phyloP scores from a whole-genome alignment of 1,140 invertebrate species.

The Ceratina japonica region DNA sequence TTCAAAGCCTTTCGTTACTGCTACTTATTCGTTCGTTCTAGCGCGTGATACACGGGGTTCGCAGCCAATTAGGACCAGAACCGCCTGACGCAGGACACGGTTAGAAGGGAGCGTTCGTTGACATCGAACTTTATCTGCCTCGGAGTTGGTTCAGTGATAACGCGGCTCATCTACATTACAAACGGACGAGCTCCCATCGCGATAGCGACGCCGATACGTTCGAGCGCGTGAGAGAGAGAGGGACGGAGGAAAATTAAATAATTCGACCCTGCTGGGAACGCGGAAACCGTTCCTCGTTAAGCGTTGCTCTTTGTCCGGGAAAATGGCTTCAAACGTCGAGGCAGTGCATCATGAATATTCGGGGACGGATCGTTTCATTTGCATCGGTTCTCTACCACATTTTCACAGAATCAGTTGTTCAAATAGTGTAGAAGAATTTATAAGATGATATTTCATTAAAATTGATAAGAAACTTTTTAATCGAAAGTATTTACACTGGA shows the following conservation, averaged over 20 bases:
- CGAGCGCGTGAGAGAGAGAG: neutral
- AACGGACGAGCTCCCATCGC: slow-evolving; percentile 29
- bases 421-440: too few species aligned
- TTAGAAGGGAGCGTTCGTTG: slow-evolving; percentile 53
- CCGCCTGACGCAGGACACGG: slow-evolving; percentile 23
- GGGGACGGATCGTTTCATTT: slow-evolving; percentile 18
- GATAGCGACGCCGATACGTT: slow-evolving; percentile 22
- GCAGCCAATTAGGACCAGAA: slow-evolving; percentile 39
- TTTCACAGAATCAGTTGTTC: neutral
- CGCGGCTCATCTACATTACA: slow-evolving; percentile 36
- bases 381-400: slow-evolving; percentile 23
- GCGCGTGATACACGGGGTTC: neutral
- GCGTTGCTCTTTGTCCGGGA: too few species aligned
- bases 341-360: slow-evolving; percentile 16
- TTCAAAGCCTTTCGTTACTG: too few species aligned
- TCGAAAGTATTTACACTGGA: too few species aligned
- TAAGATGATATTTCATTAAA: too few species aligned
- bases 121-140: slow-evolving; percentile 57
- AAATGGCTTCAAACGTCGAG: too few species aligned
- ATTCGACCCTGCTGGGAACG: neutral
- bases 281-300: neutral
- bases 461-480: too few species aligned
- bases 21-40: neutral
- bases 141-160: slow-evolving; percentile 53
- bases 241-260: slow-evolving; percentile 34